Evolutionary conservation across 2,797 vertebrate genomes (phyloP).

Genomic region (Typhlichthys eigenmanni): DNA sequence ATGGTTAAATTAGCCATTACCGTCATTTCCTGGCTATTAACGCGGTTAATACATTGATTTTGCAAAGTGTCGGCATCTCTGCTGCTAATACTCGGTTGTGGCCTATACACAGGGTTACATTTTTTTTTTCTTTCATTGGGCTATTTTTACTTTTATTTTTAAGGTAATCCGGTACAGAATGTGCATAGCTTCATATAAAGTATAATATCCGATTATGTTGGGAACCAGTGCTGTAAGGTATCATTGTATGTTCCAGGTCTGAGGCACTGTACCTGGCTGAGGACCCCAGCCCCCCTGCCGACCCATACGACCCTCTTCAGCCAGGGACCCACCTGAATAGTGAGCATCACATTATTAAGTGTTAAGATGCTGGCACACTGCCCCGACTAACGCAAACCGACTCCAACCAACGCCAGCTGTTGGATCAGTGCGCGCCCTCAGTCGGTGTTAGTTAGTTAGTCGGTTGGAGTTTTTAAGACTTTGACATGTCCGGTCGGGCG

Average conservation of each 20-base stretch:
- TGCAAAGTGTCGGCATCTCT: too few species aligned
- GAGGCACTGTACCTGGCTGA: constrained; percentile 76
- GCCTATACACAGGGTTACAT: too few species aligned
- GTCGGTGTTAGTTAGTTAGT: too few species aligned
- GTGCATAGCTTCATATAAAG: background rate
- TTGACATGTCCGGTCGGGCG: too few species aligned
- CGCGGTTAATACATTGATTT: too few species aligned
- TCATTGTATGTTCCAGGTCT: constrained; percentile 61
- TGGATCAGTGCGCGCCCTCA: too few species aligned
- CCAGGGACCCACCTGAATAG: constrained; percentile 68
- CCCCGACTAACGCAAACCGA: too few species aligned
- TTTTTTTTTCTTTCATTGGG: too few species aligned
- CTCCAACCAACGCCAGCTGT: too few species aligned
- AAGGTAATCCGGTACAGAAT: background rate
- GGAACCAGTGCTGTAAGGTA: background rate
- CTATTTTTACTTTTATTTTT: background rate
- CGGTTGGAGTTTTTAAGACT: too few species aligned
- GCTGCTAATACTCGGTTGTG: too few species aligned
- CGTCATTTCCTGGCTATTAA: background rate
- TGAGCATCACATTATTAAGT: constrained; percentile 33
- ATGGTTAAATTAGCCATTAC: background rate
- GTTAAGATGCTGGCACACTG: too few species aligned
- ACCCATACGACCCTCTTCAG: constrained; percentile 60
- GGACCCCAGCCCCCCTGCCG: constrained; percentile 64
- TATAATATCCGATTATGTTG: background rate